Evolutionary conservation across 2,888 invertebrate species (phyloP).

Genomic region (Acrobasis repandana): DNA sequence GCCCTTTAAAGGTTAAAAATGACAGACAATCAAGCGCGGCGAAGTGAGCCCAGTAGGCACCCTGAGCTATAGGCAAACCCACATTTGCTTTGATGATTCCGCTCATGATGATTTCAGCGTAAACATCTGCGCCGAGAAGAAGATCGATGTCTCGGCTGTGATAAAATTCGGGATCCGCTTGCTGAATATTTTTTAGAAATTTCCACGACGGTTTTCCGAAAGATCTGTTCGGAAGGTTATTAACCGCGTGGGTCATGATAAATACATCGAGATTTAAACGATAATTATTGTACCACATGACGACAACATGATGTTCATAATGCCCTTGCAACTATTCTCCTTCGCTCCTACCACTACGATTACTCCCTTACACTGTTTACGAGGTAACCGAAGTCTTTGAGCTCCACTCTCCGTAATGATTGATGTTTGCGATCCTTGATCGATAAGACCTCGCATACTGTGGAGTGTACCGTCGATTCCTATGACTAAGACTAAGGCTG

Average conservation of each 20-base stretch:
- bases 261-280: slow-evolving; percentile 7
- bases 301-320: neutral
- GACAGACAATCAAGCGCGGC: too few species aligned
- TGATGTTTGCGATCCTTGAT: too few species aligned
- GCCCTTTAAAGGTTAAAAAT: neutral
- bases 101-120: slow-evolving; percentile 5
- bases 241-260: slow-evolving; percentile 10
- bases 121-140: slow-evolving; percentile 14
- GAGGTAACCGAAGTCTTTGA: too few species aligned
- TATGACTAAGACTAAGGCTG: too few species aligned
- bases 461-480: neutral
- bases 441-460: neutral
- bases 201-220: slow-evolving; percentile 14
- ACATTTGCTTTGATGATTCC: slow-evolving; percentile 7
- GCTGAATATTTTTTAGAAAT: slow-evolving; percentile 9
- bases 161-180: slow-evolving; percentile 11
- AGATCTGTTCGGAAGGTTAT: slow-evolving; percentile 12
- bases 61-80: neutral
- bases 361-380: too few species aligned
- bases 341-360: neutral
- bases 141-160: neutral
- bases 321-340: neutral
- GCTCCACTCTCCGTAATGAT: too few species aligned
- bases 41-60: too few species aligned
- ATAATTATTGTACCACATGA: neutral